Base-by-base conservation (phyloP, 2,113 vertebrate species). In the Sylvilagus bachmani region DNA sequence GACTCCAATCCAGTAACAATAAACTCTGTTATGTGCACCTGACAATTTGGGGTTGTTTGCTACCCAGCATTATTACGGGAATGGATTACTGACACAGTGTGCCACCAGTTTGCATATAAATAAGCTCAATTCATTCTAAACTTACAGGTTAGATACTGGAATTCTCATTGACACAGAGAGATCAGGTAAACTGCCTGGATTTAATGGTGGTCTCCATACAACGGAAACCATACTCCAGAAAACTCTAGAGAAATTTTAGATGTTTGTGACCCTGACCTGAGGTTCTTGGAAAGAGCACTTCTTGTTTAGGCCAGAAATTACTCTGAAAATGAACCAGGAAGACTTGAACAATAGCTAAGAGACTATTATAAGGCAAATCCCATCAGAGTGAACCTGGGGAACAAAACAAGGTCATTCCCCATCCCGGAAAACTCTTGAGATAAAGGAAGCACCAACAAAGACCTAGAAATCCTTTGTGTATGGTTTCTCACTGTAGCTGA, bases 391-490 rank as follows among this genome's bases (percentile, higher is more conserved):
- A 87, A 74, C 6, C 13, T 36, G 89, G n/a, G 69, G 17, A 91
- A 94, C 75, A 95, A 93, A 44, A 9, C 58, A 88, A 91, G 33
- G 83, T 94, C 82, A 93, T 83, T 74, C 78, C 49, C 29, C 64
- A 12, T 33, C 38, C 82, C 89, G 44, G 91, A 79, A 95, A 77
- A 61, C 62, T 87, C 91, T 87, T 85, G 44, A 95, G 71, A 88
- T 83, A 79, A 96, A 17, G 25, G 49, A 90, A 66, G 62, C 21
- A 49, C 29, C 29, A 81, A 29, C 21, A 51, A n/a, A 58, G n/a
- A 77, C 73, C n/a, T 62, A 81, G 74, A 91, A 93, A 64, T 88
- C 44, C 29, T 90, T 74, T 88, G 33, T 77, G 64, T 51, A 5
- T 74, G 22, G 13, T 78, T 92, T 95, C 82, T 78, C 69, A 21